Percentiles rank a stretch among this genome's conserved stretches.
Evolutionary conservation across 1,140 invertebrate genomes (phyloP).

Genomic region (Cylas formicarius): DNA sequence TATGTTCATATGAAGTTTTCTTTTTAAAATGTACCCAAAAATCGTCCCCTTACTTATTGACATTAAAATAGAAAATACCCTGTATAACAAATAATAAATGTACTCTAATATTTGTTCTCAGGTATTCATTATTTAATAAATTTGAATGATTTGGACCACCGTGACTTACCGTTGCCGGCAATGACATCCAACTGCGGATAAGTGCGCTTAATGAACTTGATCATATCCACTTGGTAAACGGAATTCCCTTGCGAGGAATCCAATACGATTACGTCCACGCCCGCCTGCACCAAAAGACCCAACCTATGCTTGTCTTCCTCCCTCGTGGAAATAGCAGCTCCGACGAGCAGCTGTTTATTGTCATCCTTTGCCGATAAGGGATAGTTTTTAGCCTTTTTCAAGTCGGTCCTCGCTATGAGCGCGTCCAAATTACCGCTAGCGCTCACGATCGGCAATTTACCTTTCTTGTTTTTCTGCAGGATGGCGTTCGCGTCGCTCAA

Average conservation of each 20-base stretch:
- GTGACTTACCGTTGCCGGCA: constrained; percentile 75
- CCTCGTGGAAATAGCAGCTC: constrained; percentile 91
- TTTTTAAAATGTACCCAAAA: too few relatives aligned
- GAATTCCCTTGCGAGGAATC: constrained; percentile 99
- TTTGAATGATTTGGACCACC: constrained; percentile 3
- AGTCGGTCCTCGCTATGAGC: constrained; percentile 92
- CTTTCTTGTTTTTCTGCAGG: constrained; percentile 92
- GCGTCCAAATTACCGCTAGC: constrained; percentile 85
- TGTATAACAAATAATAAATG: too few relatives aligned
- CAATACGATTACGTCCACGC: constrained; percentile 92
- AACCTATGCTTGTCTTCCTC: constrained; percentile 74
- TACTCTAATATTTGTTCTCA: neutral
- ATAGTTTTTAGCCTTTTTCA: constrained; percentile 94
- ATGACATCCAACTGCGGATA: constrained; percentile 90
- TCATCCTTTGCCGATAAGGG: constrained; percentile 93
- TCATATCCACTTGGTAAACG: constrained; percentile 90
- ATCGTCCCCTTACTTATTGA: too few relatives aligned
- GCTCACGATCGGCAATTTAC: constrained; percentile 93
- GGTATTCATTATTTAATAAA: neutral
- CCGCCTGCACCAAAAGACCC: constrained; percentile 70
- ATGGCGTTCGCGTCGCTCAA: constrained; percentile 89
- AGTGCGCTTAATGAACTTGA: constrained; percentile 84
- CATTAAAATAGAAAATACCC: too few relatives aligned
- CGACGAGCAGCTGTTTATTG: constrained; percentile 93
- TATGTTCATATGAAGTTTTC: too few relatives aligned